These are phyloP conservation scores for Mythimna albipuncta DNA, from an alignment of 2,888 invertebrate genomes.

Conservation along the genomic window DNA sequence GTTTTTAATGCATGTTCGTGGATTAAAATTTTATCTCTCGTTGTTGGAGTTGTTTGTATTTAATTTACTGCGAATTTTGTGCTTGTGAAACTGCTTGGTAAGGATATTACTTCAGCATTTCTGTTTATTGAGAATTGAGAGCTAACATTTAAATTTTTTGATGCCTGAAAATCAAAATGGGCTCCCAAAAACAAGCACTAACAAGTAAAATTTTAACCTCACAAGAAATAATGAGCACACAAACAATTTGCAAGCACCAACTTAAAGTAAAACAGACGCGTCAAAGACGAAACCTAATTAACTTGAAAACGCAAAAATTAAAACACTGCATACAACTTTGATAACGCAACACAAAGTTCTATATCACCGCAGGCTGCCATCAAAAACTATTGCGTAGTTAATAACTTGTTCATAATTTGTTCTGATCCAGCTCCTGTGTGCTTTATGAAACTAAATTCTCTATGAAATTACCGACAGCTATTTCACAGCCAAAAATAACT, in stretches of 20 bases:
- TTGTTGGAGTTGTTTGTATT: neutral
- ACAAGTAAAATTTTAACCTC: slow-evolving; percentile 7
- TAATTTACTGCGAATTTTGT: neutral
- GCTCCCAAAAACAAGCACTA: neutral
- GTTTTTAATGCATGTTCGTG: slow-evolving; percentile 22
- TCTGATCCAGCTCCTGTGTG: slow-evolving; percentile 26
- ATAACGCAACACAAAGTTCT: slow-evolving; percentile 33
- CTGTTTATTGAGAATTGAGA: neutral
- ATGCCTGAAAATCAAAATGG: neutral
- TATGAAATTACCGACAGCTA: slow-evolving; percentile 56
- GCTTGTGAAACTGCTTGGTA: neutral
- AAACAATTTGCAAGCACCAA: slow-evolving; percentile 3
- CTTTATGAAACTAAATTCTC: slow-evolving; percentile 47
- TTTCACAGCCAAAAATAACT: slow-evolving; percentile 47
- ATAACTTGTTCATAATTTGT: slow-evolving; percentile 64
- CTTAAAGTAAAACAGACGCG: slow-evolving; percentile 11
- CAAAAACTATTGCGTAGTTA: slow-evolving; percentile 61
- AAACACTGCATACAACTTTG: slow-evolving; percentile 40
- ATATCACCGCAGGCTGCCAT: slow-evolving; percentile 37
- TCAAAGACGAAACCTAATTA: slow-evolving; percentile 26
- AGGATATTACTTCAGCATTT: neutral
- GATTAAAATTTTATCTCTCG: neutral
- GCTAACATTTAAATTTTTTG: neutral
- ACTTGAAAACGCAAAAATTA: slow-evolving; percentile 33
- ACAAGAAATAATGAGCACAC: slow-evolving; percentile 30